Percentiles rank a stretch among this genome's conserved stretches.
These are phyloP conservation scores for Monopterus albus DNA, from an alignment of 2,113 vertebrate species.

Conservation along the genomic window DNA sequence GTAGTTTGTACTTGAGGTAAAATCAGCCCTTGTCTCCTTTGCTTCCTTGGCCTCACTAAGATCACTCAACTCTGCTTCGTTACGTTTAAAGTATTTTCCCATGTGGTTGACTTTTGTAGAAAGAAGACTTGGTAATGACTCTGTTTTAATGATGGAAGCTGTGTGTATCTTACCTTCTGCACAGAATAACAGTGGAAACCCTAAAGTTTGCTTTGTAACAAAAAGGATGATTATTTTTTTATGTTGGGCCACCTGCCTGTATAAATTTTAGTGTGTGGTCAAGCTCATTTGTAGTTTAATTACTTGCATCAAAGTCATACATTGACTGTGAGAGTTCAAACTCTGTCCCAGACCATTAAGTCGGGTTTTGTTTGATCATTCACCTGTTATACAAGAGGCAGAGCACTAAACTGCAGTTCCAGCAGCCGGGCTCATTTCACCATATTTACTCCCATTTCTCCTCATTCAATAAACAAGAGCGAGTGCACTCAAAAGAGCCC, in stretches of 20 bases:
- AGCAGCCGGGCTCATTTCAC: conserved; percentile 51
- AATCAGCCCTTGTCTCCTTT: conserved; percentile 4
- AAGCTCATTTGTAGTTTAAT: conserved; percentile 31
- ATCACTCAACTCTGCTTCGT: conserved; percentile 21
- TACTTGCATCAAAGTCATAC: conserved; percentile 11
- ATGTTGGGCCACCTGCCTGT: conserved; percentile 24
- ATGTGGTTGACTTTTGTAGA: conserved; percentile 29
- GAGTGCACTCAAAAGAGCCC: conserved; percentile 39
- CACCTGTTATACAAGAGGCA: background rate
- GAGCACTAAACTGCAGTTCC: conserved; percentile 7
- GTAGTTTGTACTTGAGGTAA: conserved; percentile 4
- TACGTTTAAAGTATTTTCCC: conserved; percentile 40
- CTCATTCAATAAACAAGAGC: conserved; percentile 52
- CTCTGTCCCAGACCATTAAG: conserved; percentile 16
- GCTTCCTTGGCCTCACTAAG: conserved; percentile 27
- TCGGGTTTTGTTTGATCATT: conserved; percentile 35
- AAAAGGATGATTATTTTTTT: conserved; percentile 34
- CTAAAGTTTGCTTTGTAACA: conserved; percentile 17
- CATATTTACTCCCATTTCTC: conserved; percentile 49
- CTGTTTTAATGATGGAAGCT: conserved; percentile 30
- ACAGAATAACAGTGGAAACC: conserved; percentile 1
- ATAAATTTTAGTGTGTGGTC: background rate
- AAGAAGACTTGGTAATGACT: conserved; percentile 37
- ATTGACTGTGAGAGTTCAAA: background rate
- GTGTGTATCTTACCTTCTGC: background rate